Percentiles rank a stretch among this genome's conserved stretches.
phyloP scores from a whole-genome alignment of 2,888 invertebrate genomes.

The Ennomos erosarius region DNA sequence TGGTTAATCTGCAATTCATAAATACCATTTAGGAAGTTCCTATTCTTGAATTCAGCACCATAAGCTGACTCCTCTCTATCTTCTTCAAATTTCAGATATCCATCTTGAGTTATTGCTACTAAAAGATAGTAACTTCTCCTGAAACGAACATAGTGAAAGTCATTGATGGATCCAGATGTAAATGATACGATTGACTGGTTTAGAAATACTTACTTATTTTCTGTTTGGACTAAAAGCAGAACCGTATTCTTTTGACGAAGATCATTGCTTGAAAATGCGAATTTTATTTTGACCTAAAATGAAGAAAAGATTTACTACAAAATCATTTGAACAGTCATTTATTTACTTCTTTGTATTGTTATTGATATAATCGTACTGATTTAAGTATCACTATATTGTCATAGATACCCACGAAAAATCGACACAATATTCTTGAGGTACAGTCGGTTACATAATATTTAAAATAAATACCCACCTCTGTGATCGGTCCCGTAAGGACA shows the following conservation, averaged over 20 bases:
- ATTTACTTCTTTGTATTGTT: too few relatives aligned
- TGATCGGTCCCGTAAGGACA: slow-evolving; percentile 88
- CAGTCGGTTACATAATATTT: too few relatives aligned
- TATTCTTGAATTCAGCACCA: slow-evolving; percentile 90
- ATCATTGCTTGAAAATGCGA: slow-evolving; percentile 94
- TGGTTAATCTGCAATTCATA: too few relatives aligned
- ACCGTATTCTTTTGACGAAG: slow-evolving; percentile 91
- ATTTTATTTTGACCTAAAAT: slow-evolving; percentile 90
- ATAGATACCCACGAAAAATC: too few relatives aligned
- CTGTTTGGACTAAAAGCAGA: slow-evolving; percentile 92
- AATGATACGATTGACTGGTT: background rate
- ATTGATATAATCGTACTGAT: too few relatives aligned
- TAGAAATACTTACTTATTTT: slow-evolving; percentile 88
- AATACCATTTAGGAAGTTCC: slow-evolving; percentile 93
- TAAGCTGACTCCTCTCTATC: slow-evolving; percentile 91
- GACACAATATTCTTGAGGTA: too few relatives aligned
- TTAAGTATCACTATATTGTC: too few relatives aligned
- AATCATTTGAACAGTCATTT: background rate
- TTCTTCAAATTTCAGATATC: slow-evolving; percentile 93
- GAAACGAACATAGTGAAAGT: slow-evolving; percentile 36
- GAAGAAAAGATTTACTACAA: background rate
- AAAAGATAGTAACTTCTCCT: slow-evolving; percentile 93
- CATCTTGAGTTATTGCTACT: slow-evolving; percentile 93
- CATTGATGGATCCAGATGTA: background rate
- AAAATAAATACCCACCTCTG: too few relatives aligned